These are phyloP conservation scores for Herminia tarsipennalis DNA, from an alignment of 2,888 invertebrate species.

Conservation along the genomic window DNA sequence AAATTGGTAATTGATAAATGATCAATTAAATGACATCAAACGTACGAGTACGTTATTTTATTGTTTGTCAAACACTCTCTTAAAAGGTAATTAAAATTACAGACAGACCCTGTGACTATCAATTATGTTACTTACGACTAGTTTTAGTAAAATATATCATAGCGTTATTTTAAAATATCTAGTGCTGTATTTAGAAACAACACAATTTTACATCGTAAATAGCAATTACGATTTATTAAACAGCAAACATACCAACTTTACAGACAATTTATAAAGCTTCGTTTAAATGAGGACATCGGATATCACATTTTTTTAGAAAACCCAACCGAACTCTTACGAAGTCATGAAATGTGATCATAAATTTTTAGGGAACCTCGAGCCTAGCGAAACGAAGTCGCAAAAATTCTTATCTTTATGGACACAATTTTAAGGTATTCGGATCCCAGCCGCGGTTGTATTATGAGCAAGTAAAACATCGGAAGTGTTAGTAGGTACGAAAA, in stretches of 20 bases:
- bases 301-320: slow-evolving; percentile 52
- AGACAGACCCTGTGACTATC: no score
- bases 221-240: neutral
- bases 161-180: neutral
- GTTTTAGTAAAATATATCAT: no score
- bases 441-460: slow-evolving; percentile 47
- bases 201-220: no score
- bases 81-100: no score
- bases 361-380: slow-evolving; percentile 61
- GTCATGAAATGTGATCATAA: slow-evolving; percentile 68
- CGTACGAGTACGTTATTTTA: no score
- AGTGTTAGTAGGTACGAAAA: slow-evolving; percentile 34
- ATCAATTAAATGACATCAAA: no score
- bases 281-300: slow-evolving; percentile 46
- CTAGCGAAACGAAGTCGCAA: slow-evolving; percentile 62
- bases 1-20: no score
- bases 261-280: slow-evolving; percentile 43
- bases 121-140: no score
- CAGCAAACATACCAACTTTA: slow-evolving; percentile 22
- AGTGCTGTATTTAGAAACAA: no score
- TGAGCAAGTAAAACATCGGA: slow-evolving; percentile 47
- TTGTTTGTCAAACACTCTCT: no score
- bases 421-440: slow-evolving; percentile 68
- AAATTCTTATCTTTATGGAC: slow-evolving; percentile 71
- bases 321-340: slow-evolving; percentile 59